Conservation (phyloP, 1,140 invertebrate species). For the Tyrophagus putrescentiae region DNA sequence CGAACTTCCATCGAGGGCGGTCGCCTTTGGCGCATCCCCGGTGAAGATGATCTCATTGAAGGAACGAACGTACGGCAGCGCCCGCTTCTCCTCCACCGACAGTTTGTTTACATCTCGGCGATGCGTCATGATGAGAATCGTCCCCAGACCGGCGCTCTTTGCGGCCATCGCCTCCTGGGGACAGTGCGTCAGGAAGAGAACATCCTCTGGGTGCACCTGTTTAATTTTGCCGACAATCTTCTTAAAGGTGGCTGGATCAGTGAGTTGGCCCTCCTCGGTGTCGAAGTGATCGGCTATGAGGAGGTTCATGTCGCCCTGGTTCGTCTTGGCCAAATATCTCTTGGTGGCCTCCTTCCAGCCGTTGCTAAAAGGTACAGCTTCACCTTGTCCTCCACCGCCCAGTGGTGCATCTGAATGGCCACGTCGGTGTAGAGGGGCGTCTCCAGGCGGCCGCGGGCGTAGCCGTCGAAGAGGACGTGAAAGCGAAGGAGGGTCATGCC, state of each 20-base stretch:
- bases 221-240: slow-evolving; percentile 4
- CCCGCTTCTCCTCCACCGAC: too few relatives aligned
- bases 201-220: background rate
- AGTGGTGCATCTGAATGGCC: slow-evolving; percentile 17
- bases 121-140: slow-evolving; percentile 18
- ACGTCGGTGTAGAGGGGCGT: slow-evolving; percentile 21
- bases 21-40: too few relatives aligned
- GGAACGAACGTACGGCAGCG: background rate
- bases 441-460: background rate
- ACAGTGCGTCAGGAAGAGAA: slow-evolving; percentile 21
- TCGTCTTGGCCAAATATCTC: slow-evolving; percentile 13
- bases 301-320: slow-evolving; percentile 21
- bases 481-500: too few relatives aligned
- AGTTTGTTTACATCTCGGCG: slow-evolving; percentile 15
- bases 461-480: slow-evolving; percentile 18
- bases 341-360: slow-evolving; percentile 20
- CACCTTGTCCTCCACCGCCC: background rate
- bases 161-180: slow-evolving; percentile 14
- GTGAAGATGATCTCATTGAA: slow-evolving; percentile 15
- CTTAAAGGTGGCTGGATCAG: slow-evolving; percentile 1
- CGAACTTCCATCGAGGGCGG: too few relatives aligned
- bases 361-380: slow-evolving; percentile 22
- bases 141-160: slow-evolving; percentile 4
- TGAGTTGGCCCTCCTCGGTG: slow-evolving; percentile 10
- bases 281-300: slow-evolving; percentile 21